Percentiles rank a stretch among this genome's conserved stretches.
Evolutionary conservation across 1,140 invertebrate species (phyloP).

Genomic region (Zaprionus vittiger): DNA sequence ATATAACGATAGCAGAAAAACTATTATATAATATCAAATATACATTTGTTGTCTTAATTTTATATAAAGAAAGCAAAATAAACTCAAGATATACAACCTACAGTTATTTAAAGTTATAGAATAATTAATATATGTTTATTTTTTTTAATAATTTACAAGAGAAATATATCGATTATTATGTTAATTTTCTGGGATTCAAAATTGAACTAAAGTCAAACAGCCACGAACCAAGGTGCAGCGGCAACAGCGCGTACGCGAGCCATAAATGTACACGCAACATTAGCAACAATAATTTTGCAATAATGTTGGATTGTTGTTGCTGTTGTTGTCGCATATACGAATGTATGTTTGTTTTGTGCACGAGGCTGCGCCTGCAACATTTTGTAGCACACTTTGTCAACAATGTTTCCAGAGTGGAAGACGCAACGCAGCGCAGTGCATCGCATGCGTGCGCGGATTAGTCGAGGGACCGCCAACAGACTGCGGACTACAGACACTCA

Average conservation of each 20-base stretch:
- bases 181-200: neutral
- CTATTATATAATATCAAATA: no score
- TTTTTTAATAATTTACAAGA: no score
- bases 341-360: neutral
- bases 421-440: neutral
- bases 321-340: neutral
- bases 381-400: slow-evolving; percentile 50
- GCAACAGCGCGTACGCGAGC: neutral
- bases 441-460: slow-evolving; percentile 54
- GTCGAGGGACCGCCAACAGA: slow-evolving; percentile 40
- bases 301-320: slow-evolving; percentile 36
- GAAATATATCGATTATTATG: no score
- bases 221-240: slow-evolving; percentile 13
- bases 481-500: slow-evolving; percentile 2
- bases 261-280: slow-evolving; percentile 34
- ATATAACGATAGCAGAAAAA: no score
- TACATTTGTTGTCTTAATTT: no score
- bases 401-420: slow-evolving; percentile 48
- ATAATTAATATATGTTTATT: no score
- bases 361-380: slow-evolving; percentile 24
- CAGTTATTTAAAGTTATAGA: no score
- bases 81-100: no score
- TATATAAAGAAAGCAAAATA: no score
- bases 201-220: neutral
- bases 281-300: slow-evolving; percentile 42